Conservation (phyloP, 2,888 invertebrate species). For the Tetrapedia diversipes region DNA sequence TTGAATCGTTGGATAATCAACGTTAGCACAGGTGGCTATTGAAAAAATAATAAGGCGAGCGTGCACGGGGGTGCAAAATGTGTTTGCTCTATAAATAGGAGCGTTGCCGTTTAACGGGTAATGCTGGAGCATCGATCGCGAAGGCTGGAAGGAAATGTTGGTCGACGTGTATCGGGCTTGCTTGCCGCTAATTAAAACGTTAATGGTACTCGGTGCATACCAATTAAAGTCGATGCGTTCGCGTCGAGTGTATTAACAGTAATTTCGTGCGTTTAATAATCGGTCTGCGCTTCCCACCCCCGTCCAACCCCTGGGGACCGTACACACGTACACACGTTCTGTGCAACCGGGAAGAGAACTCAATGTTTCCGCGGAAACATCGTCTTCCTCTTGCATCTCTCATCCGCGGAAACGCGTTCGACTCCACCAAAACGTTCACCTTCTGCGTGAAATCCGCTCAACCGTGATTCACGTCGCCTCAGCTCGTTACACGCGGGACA, state of each 20-base stretch:
- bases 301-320: too few relatives aligned
- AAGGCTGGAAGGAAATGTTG: conserved; percentile 47
- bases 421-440: background rate
- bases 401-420: background rate
- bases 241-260: conserved; percentile 52
- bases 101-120: conserved; percentile 41
- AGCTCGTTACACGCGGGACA: conserved; percentile 9
- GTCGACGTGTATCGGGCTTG: conserved; percentile 42
- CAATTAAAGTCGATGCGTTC: conserved; percentile 58
- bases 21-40: too few relatives aligned
- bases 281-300: too few relatives aligned
- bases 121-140: conserved; percentile 52
- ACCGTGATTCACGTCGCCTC: background rate
- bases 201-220: conserved; percentile 50
- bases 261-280: conserved; percentile 56
- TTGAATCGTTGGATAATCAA: too few relatives aligned
- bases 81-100: conserved; percentile 46
- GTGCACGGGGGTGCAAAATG: conserved; percentile 19
- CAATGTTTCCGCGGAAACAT: background rate
- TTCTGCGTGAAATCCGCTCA: background rate
- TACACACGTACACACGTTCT: too few relatives aligned
- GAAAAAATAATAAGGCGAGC: too few relatives aligned
- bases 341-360: background rate
- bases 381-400: background rate
- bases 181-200: conserved; percentile 58